Percentiles rank a stretch among this genome's conserved stretches.
Conservation (phyloP, 2,797 vertebrate genomes). For the Aphelocoma californica region DNA sequence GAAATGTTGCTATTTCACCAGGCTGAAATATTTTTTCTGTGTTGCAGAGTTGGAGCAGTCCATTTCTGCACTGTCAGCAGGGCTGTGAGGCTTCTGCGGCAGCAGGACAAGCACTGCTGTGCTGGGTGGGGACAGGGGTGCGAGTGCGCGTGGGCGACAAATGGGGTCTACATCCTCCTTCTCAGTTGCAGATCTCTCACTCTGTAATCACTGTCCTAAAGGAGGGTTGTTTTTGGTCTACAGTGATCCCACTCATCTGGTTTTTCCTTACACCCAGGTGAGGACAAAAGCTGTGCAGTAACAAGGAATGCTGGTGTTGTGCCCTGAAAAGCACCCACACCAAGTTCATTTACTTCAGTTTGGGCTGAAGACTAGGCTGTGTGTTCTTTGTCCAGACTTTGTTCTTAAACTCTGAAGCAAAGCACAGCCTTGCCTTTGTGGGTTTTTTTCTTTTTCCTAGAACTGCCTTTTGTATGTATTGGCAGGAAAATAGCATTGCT, state of each 20-base stretch:
- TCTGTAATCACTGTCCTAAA: background rate
- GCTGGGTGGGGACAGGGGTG: background rate
- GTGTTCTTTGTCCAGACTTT: slow-evolving; percentile 35
- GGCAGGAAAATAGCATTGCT: slow-evolving; percentile 31
- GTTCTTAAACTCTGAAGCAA: slow-evolving; percentile 54
- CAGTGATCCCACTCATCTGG: background rate
- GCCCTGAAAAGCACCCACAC: background rate
- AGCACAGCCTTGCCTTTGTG: slow-evolving; percentile 55
- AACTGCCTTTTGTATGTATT: slow-evolving; percentile 46
- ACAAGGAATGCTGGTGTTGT: background rate
- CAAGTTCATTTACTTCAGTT: background rate
- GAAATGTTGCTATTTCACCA: background rate
- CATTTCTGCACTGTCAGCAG: rapidly evolving
- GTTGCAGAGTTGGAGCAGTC: background rate
- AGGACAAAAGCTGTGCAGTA: background rate
- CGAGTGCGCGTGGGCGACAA: rapidly evolving
- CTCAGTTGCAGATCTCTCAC: background rate
- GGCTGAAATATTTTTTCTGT: background rate
- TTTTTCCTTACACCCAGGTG: background rate
- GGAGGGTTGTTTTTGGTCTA: background rate
- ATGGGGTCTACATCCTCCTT: background rate
- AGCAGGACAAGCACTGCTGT: rapidly evolving
- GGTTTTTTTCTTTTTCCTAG: slow-evolving; percentile 40
- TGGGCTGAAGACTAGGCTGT: slow-evolving; percentile 12
- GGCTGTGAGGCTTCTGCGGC: background rate